Conservation (phyloP, 2,797 vertebrate genomes). For the Florisuga fusca region DNA sequence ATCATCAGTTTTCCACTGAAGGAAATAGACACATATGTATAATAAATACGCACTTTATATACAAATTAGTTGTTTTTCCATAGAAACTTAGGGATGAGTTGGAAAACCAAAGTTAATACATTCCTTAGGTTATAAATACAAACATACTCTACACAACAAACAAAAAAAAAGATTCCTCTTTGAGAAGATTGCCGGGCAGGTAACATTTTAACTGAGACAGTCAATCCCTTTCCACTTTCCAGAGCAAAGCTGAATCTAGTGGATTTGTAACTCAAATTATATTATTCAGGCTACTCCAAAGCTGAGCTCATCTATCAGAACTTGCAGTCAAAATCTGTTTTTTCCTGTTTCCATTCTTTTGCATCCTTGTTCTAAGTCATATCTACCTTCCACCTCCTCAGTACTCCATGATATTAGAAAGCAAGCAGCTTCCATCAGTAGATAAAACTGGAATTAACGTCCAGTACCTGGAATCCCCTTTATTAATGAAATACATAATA, state of each 20-base stretch:
- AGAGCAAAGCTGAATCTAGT: neutral
- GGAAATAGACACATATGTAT: neutral
- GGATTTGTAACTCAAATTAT: neutral
- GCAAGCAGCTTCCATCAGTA: neutral
- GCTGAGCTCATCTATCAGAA: neutral
- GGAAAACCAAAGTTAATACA: neutral
- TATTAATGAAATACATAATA: neutral
- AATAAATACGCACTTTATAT: neutral
- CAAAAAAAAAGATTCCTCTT: neutral
- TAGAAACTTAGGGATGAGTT: neutral
- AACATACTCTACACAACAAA: neutral
- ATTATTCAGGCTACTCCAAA: neutral
- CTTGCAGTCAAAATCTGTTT: neutral
- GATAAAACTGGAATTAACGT: neutral
- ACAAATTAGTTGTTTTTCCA: neutral
- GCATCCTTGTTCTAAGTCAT: neutral
- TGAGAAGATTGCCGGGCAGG: neutral
- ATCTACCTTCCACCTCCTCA: neutral
- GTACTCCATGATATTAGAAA: neutral
- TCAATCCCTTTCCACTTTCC: neutral
- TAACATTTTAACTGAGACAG: neutral
- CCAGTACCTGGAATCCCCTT: neutral
- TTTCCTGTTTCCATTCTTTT: neutral
- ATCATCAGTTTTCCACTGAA: neutral
- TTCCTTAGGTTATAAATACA: neutral